Evolutionary conservation across 2,113 vertebrate genomes (phyloP), one percentile per base, ranked within the genome.

Genomic region (Andinoacara biseriatus): DNA sequence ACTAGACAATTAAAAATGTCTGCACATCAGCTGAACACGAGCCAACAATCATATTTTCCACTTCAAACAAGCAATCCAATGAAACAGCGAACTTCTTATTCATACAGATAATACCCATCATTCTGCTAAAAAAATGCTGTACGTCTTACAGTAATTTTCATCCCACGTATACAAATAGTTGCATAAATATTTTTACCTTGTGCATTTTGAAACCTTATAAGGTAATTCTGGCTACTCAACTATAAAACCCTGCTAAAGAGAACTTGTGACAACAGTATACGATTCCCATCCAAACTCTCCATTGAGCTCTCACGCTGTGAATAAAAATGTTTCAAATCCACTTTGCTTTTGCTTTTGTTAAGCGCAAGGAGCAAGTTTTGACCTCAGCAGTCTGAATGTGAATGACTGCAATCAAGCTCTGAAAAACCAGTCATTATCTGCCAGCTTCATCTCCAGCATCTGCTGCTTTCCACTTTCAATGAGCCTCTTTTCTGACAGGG

Each of bases 391-490:
- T 74, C 26, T 74, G 52, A 65, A 77, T 74, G 31, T 80, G 58
- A 86, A 86, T 83, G 58, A 72, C 63, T 86, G 74, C 74, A 86
- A 89, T 89, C 87, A 86, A 65, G 62, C 26, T 20, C 1, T 79
- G 46, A n/a, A 72, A 72, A 85, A 62, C 61, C 38, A 58, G 18
- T 86, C 80, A 86, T 86, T 83, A 86, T 74, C 57, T 63, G 49
- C 22, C 57, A 76, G 52, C 74, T 81, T 83, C 84, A 81, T 81
- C 77, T 80, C 33, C 40, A 72, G 24, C 76, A 80, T 80, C 84
- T 80, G 76, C 24, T 79, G 43, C 75, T 56, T 84, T 81, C 58
- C 54, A 29, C 74, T 75, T 38, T 10, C 3, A 74, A 33, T 20
- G 31, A 29, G 7, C n/a, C 22, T 29, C 49, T 88, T n/a, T 81